phyloP scores from a whole-genome alignment of 2,888 invertebrate genomes.

The Chloroclystis v-ata region DNA sequence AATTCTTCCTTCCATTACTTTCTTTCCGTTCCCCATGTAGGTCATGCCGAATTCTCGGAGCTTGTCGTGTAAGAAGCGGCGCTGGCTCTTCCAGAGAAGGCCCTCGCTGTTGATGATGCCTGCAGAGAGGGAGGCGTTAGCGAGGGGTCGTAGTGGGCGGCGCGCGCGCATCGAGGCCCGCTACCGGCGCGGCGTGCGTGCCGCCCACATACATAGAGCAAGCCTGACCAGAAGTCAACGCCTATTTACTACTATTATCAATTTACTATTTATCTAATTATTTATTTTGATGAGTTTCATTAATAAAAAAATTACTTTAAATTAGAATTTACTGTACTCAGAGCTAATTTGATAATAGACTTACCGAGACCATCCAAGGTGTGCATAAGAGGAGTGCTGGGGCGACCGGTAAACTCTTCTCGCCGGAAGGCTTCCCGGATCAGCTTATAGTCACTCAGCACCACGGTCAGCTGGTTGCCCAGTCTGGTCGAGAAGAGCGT shows the following conservation, averaged over 20 bases:
- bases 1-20: constrained; percentile 89
- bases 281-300: background rate
- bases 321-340: too few species aligned
- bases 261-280: too few species aligned
- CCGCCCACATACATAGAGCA: constrained; percentile 53
- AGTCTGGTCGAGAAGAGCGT: constrained; percentile 88
- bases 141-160: constrained; percentile 55
- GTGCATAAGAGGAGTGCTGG: constrained; percentile 90
- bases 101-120: constrained; percentile 94
- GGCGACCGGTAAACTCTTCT: constrained; percentile 92
- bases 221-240: constrained; percentile 4
- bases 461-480: constrained; percentile 89
- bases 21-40: constrained; percentile 87
- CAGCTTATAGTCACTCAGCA: constrained; percentile 90
- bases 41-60: constrained; percentile 93
- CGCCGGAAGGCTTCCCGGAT: constrained; percentile 91
- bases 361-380: constrained; percentile 93
- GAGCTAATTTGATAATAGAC: constrained; percentile 49
- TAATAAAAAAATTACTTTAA: too few species aligned
- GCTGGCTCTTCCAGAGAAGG: constrained; percentile 92
- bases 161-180: constrained; percentile 45
- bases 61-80: constrained; percentile 91
- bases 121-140: constrained; percentile 67
- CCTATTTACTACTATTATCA: too few species aligned
- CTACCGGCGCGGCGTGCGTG: constrained; percentile 26